A percentile compares a stretch with the other conserved stretches of the same genome.
Evolutionary conservation across 1,140 invertebrate species (phyloP).

Genomic region (Sarcophaga bullata): DNA sequence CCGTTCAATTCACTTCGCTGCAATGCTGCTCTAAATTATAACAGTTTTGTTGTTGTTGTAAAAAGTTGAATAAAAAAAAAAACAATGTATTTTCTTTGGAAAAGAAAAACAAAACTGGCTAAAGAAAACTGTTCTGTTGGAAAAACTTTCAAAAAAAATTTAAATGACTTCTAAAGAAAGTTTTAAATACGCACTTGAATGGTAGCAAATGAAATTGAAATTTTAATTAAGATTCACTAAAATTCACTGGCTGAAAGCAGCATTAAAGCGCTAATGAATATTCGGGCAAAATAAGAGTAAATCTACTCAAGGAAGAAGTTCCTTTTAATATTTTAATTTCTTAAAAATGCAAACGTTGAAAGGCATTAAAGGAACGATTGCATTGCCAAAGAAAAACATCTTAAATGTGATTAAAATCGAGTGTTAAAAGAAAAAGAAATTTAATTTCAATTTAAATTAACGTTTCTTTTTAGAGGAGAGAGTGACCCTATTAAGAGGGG

Average conservation of each 20-base stretch:
- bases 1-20: neutral
- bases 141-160: conserved; percentile 3
- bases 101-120: neutral
- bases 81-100: neutral
- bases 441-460: too few species aligned
- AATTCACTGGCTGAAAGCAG: neutral
- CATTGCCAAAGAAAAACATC: too few species aligned
- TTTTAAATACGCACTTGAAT: conserved; percentile 11
- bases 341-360: too few species aligned
- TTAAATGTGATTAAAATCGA: too few species aligned
- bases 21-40: neutral
- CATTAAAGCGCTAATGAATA: neutral
- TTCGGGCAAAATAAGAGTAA: neutral
- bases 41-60: neutral
- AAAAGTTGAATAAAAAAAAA: neutral
- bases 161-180: conserved; percentile 12
- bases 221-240: conserved; percentile 25
- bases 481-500: too few species aligned
- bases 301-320: too few species aligned
- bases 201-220: neutral
- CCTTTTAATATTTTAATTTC: too few species aligned
- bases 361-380: neutral
- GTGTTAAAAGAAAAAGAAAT: too few species aligned
- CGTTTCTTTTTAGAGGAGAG: too few species aligned
- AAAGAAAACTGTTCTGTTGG: neutral